Evolutionary conservation across 2,113 vertebrate genomes (phyloP).

Genomic region (Bufo bufo): DNA sequence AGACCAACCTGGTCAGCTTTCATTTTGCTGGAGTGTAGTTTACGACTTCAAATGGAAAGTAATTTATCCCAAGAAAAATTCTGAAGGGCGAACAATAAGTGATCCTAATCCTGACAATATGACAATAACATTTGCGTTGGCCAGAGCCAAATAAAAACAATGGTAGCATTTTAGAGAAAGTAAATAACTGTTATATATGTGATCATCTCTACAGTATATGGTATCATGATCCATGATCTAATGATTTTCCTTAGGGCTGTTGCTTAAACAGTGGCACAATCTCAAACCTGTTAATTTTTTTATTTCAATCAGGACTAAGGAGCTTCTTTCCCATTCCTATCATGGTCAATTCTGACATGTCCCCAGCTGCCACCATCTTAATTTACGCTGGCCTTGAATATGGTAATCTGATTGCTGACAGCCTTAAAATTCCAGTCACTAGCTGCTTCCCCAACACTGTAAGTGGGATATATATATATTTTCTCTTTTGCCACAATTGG

Average conservation of each 20-base stretch:
- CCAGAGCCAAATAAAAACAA: neutral
- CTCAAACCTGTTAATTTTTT: neutral
- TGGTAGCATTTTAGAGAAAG: neutral
- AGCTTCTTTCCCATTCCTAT: conserved; percentile 1
- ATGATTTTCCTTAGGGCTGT: neutral
- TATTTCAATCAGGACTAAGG: neutral
- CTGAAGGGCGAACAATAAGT: neutral
- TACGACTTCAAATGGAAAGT: too few relatives aligned
- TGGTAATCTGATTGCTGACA: conserved; percentile 12
- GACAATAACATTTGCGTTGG: neutral
- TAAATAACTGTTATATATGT: neutral
- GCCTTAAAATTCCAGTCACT: neutral
- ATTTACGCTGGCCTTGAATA: neutral
- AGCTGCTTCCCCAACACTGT: conserved; percentile 32
- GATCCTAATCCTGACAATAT: neutral
- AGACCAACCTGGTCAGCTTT: too few relatives aligned
- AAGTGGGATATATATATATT: neutral
- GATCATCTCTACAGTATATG: neutral
- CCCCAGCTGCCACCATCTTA: neutral
- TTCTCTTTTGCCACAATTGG: too few relatives aligned
- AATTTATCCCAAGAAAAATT: too few relatives aligned
- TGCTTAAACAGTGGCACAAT: too few relatives aligned
- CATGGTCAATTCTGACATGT: neutral
- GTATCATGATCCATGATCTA: neutral
- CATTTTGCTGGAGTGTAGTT: too few relatives aligned